Evolutionary conservation across 2,888 invertebrate species (phyloP).

Genomic region (Griposia aprilina): DNA sequence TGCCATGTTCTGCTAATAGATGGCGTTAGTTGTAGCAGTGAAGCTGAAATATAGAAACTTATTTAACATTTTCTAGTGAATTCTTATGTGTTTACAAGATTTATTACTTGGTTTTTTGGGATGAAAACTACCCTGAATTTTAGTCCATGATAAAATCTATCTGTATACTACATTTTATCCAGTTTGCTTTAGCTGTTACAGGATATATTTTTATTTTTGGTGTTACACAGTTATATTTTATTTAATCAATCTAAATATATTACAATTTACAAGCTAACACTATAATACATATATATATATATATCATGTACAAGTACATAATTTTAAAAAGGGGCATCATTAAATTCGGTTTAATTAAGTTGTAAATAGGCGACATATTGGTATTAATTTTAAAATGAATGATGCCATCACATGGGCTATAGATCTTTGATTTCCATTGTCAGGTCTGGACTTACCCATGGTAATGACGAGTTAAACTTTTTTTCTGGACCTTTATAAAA

Average conservation of each 20-base stretch:
- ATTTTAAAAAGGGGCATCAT: no score
- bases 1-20: slow-evolving; percentile 28
- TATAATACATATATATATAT: no score
- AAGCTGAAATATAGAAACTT: background rate
- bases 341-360: no score
- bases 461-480: background rate
- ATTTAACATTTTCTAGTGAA: background rate
- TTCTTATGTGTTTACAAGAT: background rate
- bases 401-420: background rate
- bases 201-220: no score
- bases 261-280: no score
- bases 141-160: background rate
- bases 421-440: background rate
- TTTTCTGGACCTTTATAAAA: background rate
- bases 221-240: no score
- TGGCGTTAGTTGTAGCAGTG: slow-evolving; percentile 48
- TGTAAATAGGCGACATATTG: background rate
- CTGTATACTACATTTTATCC: background rate
- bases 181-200: background rate
- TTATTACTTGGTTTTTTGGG: background rate
- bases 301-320: no score
- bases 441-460: background rate
- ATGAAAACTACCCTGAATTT: background rate
- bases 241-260: no score
- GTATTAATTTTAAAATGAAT: background rate